Base-by-base conservation (phyloP, 2,888 invertebrate genomes). In the Pharmacophagus antenor region DNA sequence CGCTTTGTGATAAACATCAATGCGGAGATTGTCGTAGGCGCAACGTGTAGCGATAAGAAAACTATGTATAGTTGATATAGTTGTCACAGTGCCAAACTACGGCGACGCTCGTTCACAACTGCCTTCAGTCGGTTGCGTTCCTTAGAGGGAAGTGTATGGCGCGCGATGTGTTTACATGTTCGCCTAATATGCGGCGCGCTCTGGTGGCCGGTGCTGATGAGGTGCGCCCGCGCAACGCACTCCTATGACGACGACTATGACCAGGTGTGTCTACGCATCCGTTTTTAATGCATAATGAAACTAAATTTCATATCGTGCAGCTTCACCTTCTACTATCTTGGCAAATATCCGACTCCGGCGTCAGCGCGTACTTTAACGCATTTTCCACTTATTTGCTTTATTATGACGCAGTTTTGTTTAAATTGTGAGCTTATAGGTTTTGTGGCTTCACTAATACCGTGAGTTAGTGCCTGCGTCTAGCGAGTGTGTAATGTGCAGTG, bases 121-220 rank as follows among this genome's bases (percentile, higher is more conserved):
- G 82, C 82, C 78, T 51, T 46, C 55, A 89, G 89, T 88, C 80
- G 82, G 83, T 85, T 84, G 85, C 75, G 85, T 77, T 81, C 86
- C 84, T 85, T 86, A 85, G 89, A 73, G 84, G 82, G 88, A 84
- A 84, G 88, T 88, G 88, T 87, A 85, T 88, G 88, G 88, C 85
- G 84, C 84, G 85, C 81, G 77, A 90, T 90, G 90, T 90, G 90
- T 82, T 85, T 89, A 70, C 88, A 89, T 79, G 80, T 90, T 76
- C 88, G 89, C 69, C 84, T 90, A 80, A 79, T 90, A 75, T 90
- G 90, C 80, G 90, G 84, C 70, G 90, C 89, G 77, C 85, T 90
- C 67, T 89, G 90, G 85, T 89, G 90, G 90, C 89, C 88, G 69
- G 73, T 89, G 84, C 80, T 88, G 84, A 73, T 81, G 69, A 82